phyloP scores from a whole-genome alignment of 35 echinoderm and acorn worm species.

The Acanthaster planci region DNA sequence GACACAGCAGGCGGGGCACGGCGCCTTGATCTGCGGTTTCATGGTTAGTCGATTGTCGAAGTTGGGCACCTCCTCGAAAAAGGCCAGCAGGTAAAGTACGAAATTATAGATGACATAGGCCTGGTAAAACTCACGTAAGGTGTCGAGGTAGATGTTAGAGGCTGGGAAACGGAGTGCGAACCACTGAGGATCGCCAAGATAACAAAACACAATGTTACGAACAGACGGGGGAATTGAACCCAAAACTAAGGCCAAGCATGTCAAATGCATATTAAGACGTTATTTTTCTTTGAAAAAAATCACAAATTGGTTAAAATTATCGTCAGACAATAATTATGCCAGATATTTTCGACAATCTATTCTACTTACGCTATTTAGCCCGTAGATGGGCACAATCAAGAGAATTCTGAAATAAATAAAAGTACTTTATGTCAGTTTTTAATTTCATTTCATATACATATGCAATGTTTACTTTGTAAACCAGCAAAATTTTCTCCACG shows the following conservation, averaged over 20 bases:
- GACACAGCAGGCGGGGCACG: slow-evolving; percentile 20
- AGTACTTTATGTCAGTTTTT: background rate
- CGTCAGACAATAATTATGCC: too few relatives aligned
- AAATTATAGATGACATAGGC: slow-evolving; percentile 54
- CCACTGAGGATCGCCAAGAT: slow-evolving; percentile 18
- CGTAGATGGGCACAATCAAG: slow-evolving; percentile 45
- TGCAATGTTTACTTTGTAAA: background rate
- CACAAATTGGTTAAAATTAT: background rate
- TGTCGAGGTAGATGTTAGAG: background rate
- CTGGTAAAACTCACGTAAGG: slow-evolving; percentile 43
- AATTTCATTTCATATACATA: background rate
- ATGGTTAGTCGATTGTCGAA: background rate
- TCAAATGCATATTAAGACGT: background rate
- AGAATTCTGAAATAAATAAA: slow-evolving; percentile 33
- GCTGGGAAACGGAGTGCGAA: slow-evolving; percentile 37
- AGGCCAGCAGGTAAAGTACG: slow-evolving; percentile 35
- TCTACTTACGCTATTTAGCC: slow-evolving; percentile 43
- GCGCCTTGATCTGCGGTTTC: slow-evolving; percentile 4
- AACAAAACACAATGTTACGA: background rate
- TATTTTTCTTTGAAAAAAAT: background rate
- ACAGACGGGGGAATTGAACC: background rate
- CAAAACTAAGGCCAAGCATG: background rate
- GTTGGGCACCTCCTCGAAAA: slow-evolving; percentile 35
- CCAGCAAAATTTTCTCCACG: background rate
- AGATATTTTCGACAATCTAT: background rate